Conservation (phyloP, 1,140 invertebrate species). For the Hypothenemus hampei region DNA sequence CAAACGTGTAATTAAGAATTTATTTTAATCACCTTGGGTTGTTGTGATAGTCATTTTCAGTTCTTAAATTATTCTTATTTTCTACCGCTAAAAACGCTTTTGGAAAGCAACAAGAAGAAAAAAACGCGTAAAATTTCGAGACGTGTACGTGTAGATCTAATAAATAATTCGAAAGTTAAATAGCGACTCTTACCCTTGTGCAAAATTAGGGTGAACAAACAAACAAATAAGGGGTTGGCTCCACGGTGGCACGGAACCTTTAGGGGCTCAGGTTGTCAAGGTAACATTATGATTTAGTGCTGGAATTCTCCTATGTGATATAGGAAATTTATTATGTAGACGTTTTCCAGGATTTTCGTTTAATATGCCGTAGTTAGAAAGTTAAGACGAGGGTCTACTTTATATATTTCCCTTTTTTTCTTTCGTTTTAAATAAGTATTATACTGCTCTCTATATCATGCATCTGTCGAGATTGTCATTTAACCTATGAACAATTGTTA, state of each 20-base stretch:
- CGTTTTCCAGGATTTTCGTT: conserved; percentile 4
- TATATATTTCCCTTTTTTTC: too few species aligned
- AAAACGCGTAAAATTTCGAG: neutral
- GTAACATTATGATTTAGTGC: conserved; percentile 20
- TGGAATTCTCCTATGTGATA: conserved; percentile 21
- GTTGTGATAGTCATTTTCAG: neutral
- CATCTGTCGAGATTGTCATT: too few species aligned
- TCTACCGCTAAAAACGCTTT: neutral
- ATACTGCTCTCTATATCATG: too few species aligned
- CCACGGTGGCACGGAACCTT: neutral
- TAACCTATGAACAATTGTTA: too few species aligned
- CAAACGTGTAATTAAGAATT: too few species aligned
- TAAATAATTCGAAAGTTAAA: conserved; percentile 9
- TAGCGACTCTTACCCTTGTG: neutral
- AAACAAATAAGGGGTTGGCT: conserved; percentile 17
- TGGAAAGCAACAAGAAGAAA: neutral
- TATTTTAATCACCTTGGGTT: neutral
- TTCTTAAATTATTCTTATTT: neutral
- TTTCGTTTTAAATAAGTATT: too few species aligned
- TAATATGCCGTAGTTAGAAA: neutral
- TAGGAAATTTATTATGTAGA: conserved; percentile 20
- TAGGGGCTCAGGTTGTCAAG: conserved; percentile 11
- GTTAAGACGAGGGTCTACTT: conserved; percentile 11
- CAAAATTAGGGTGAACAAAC: conserved; percentile 18
- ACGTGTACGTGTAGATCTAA: neutral